Conservation (phyloP, 2,888 invertebrate genomes). For the Rotaria magnacalcarata region DNA sequence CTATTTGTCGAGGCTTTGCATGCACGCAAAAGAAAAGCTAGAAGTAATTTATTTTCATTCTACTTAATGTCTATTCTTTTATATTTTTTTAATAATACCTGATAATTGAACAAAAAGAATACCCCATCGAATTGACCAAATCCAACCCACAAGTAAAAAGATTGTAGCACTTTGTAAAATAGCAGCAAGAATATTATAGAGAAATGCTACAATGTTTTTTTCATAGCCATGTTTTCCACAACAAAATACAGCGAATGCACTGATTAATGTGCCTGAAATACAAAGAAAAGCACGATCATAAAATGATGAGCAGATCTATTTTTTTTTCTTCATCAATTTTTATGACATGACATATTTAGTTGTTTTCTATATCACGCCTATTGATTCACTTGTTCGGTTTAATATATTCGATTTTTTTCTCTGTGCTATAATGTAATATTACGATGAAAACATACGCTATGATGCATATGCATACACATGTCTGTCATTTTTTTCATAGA, state of each 20-base stretch:
- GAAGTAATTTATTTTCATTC: too few species aligned
- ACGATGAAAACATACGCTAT: not conserved
- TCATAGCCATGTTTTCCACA: constrained; percentile 57
- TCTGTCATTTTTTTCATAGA: not conserved
- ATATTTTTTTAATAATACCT: constrained; percentile 51
- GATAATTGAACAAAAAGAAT: constrained; percentile 60
- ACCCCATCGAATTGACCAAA: constrained; percentile 63
- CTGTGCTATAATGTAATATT: not conserved
- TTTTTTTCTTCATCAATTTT: not conserved
- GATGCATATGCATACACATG: not conserved
- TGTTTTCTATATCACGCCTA: not conserved
- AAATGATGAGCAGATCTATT: not conserved
- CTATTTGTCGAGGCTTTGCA: not conserved
- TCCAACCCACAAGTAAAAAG: constrained; percentile 61
- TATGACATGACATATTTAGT: not conserved
- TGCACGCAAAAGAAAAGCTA: too few species aligned
- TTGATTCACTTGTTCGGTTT: not conserved
- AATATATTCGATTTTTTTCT: not conserved
- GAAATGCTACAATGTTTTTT: constrained; percentile 56
- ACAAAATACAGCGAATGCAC: constrained; percentile 58
- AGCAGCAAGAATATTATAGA: constrained; percentile 59
- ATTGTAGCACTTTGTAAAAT: constrained; percentile 61
- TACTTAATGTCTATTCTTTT: not conserved
- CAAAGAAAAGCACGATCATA: not conserved
- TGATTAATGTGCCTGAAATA: constrained; percentile 59